Evolutionary conservation across 2,888 invertebrate species (phyloP).

Genomic region (Alcis repandata): DNA sequence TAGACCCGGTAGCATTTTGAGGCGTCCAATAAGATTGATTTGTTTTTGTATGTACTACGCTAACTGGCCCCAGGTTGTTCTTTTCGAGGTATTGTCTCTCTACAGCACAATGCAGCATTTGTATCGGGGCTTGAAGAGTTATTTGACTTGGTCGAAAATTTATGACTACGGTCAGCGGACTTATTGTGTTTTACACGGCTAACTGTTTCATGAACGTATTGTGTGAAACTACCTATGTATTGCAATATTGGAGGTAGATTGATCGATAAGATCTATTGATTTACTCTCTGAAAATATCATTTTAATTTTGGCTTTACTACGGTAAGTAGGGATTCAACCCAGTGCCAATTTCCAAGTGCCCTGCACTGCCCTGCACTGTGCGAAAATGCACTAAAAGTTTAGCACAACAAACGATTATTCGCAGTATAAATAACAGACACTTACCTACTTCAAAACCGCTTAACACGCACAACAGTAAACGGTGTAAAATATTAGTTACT

Average conservation of each 20-base stretch:
- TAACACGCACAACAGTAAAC: background rate
- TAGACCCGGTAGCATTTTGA: too few relatives aligned
- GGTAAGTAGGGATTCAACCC: too few relatives aligned
- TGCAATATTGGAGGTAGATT: background rate
- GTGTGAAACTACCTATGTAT: background rate
- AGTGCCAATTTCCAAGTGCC: too few relatives aligned
- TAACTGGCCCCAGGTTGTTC: background rate
- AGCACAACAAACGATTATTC: too few relatives aligned
- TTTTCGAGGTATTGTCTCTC: background rate
- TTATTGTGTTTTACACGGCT: background rate
- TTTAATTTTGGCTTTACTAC: too few relatives aligned
- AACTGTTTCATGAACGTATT: background rate
- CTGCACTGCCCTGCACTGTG: too few relatives aligned
- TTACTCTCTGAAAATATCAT: too few relatives aligned
- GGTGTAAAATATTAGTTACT: background rate
- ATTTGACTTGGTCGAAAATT: background rate
- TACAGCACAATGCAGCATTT: conserved; percentile 3
- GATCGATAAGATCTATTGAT: background rate
- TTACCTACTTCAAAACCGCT: background rate
- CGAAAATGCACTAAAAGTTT: too few relatives aligned
- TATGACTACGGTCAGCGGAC: background rate
- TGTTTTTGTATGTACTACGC: background rate
- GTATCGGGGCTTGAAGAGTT: background rate
- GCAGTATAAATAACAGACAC: too few relatives aligned
- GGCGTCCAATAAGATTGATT: too few relatives aligned